phyloP scores from a whole-genome alignment of 2,113 vertebrate species.

The Microcebus ravelobensis region DNA sequence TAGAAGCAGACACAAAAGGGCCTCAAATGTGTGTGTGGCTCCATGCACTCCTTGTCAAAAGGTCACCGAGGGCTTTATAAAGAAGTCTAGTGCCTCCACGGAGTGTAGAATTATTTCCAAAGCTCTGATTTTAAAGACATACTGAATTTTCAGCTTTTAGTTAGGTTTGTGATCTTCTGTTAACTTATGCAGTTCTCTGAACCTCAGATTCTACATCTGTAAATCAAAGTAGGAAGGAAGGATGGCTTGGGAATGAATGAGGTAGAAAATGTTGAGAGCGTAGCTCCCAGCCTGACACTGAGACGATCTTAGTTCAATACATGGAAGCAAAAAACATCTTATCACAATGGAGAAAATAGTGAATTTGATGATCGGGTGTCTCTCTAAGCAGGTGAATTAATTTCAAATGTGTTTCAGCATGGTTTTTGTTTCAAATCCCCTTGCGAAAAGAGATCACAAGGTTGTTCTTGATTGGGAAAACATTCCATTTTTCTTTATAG shows the following conservation, averaged over 20 bases:
- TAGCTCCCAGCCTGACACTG: not conserved
- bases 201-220: not conserved
- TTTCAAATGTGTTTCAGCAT: not conserved
- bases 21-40: fast-evolving
- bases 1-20: fast-evolving
- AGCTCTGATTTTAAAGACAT: not conserved
- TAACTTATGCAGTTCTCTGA: not conserved
- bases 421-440: not conserved
- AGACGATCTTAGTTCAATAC: not conserved
- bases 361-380: not conserved
- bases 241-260: not conserved
- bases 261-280: not conserved
- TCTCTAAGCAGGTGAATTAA: not conserved
- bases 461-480: not conserved
- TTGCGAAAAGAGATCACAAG: not conserved
- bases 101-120: not conserved
- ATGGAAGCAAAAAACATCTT: not conserved
- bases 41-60: fast-evolving
- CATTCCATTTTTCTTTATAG: not conserved
- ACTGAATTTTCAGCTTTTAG: no score
- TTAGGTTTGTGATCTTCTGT: not conserved
- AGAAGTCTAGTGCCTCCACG: not conserved
- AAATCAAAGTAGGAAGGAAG: not conserved
- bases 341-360: not conserved
- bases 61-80: not conserved